Base-by-base conservation (phyloP, 2,113 vertebrate species). In the Passer montanus region DNA sequence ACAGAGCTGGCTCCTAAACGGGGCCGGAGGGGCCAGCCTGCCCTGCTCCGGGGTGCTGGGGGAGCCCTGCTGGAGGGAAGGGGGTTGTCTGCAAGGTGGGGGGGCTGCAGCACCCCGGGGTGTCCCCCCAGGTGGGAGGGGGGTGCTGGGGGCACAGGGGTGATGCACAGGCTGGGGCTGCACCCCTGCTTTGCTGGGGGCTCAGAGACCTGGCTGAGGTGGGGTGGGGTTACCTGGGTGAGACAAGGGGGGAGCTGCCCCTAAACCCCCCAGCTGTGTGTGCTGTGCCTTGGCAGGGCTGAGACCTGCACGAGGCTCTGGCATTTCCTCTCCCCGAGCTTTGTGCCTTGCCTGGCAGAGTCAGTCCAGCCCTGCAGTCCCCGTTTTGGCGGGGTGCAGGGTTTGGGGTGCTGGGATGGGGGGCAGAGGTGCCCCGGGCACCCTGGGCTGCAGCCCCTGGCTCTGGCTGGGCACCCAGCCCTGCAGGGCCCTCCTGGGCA, bases 211-310 rank as follows among this genome's bases (percentile, higher is more conserved):
- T 18, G 4, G 4, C 44, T 7, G 2, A n/a, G 46, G 13, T 21
- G 39, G 16, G 3, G 33, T 24, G 39, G 16, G 3, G 33, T 24
- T 11, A 11, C 3, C 59, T 16, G 31, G 6, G 31, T 41, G 50
- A 43, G 73, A 46, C 10, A 10, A 59, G 28, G 31, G 20, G 20
- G 31, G 5, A 72, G 27, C 64, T 66, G 46, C 17, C 80, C 72
- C 55, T 9, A 2, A 7, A 1, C 0, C 2, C 23, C 19, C 14
- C 24, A 7, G 39, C 1, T 7, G 63, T 53, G 7, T n/a, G 50
- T 28, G 12, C 30, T 21, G n/a, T 12, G 15, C 44, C 2, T 2
- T 1, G 43, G 26, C 43, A 56, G 67, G 24, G 37, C n/a, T 8
- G 1, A 26, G 33, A 39, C 31, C 55, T 23, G 37, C 43, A 6